These are phyloP conservation scores for Python bivittatus DNA, from an alignment of 2,113 vertebrate species.

Conservation along the genomic window DNA sequence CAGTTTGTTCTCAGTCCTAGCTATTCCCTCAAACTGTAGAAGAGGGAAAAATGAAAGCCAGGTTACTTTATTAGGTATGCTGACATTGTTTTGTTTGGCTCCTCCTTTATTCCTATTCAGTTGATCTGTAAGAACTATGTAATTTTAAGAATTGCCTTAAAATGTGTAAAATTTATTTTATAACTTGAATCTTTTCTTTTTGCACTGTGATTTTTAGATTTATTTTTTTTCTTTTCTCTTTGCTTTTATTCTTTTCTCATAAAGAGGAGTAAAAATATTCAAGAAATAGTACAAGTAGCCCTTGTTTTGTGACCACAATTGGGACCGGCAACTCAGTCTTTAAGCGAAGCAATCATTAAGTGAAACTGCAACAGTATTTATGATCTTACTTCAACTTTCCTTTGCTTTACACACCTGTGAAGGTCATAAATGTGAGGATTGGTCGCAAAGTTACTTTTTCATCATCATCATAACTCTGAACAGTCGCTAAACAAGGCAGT, in stretches of 20 bases:
- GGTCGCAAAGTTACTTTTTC: background rate
- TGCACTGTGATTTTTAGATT: background rate
- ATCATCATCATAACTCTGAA: background rate
- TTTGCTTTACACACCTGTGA: background rate
- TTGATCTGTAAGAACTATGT: background rate
- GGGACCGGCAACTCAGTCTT: background rate
- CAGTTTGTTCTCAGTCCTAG: background rate
- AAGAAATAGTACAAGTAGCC: background rate
- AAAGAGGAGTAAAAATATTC: background rate
- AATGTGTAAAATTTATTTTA: background rate
- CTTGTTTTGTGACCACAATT: background rate
- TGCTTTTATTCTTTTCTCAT: background rate
- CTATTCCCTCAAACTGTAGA: background rate
- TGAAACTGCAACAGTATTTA: background rate
- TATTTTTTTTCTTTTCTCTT: background rate
- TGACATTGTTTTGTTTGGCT: too few relatives aligned
- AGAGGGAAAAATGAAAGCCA: background rate
- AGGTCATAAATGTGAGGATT: background rate
- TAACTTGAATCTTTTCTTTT: background rate
- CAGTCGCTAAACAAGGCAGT: background rate
- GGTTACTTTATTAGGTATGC: too few relatives aligned
- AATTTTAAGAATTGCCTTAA: background rate
- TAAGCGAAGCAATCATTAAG: background rate
- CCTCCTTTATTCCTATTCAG: too few relatives aligned
- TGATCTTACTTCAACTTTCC: background rate